These are phyloP conservation scores for Scarus forsteni DNA, from an alignment of 2,797 vertebrate species.

Conservation along the genomic window DNA sequence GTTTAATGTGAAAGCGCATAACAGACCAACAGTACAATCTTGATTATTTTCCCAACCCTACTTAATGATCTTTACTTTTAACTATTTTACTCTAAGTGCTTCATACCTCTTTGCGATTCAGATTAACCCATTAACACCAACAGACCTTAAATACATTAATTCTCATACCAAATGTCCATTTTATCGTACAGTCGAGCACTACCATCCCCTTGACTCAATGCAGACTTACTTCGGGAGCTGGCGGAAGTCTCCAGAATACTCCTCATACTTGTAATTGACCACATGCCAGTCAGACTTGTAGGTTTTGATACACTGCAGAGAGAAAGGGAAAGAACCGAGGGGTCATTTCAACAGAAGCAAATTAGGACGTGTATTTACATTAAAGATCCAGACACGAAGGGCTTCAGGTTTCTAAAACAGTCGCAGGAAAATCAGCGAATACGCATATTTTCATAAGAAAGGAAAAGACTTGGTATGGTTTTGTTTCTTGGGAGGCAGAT, in stretches of 20 bases:
- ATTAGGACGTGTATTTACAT: conserved; percentile 2
- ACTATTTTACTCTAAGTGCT: too few species aligned
- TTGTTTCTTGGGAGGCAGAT: neutral
- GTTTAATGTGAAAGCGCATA: too few species aligned
- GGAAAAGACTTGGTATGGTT: neutral
- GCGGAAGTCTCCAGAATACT: conserved; percentile 97
- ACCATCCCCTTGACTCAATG: neutral
- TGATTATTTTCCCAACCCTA: too few species aligned
- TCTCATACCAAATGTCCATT: too few species aligned
- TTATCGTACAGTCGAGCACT: too few species aligned
- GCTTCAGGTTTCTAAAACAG: conserved; percentile 24
- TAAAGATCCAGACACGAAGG: neutral
- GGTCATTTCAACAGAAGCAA: conserved; percentile 25
- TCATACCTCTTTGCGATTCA: too few species aligned
- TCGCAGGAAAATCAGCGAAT: neutral
- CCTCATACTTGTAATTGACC: conserved; percentile 96
- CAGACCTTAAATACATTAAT: too few species aligned
- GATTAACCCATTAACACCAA: too few species aligned
- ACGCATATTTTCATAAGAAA: conserved; percentile 1
- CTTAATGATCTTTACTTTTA: too few species aligned
- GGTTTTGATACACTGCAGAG: conserved; percentile 94
- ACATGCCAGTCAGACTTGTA: conserved; percentile 98
- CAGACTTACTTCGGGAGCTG: conserved; percentile 93
- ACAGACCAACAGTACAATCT: too few species aligned
- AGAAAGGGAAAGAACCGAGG: conserved; percentile 15